A percentile compares a stretch with the other conserved stretches of the same genome.
Evolutionary conservation across 2,113 vertebrate species (phyloP).

Genomic region (Amphiprion percula): DNA sequence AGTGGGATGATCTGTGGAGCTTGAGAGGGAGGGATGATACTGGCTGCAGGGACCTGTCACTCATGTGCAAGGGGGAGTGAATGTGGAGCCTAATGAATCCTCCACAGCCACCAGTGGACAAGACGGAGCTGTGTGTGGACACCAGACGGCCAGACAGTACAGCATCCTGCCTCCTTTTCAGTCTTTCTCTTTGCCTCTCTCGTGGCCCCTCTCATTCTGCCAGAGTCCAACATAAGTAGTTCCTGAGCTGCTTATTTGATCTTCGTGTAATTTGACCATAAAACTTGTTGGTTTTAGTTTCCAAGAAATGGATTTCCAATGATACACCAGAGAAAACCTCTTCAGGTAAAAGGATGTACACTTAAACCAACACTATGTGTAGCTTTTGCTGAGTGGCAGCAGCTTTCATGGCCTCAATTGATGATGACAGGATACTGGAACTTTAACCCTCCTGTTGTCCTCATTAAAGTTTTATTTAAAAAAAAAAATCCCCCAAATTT

Average conservation of each 20-base stretch:
- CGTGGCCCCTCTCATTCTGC: slow-evolving; percentile 27
- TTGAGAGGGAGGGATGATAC: slow-evolving; percentile 73
- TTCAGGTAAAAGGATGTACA: neutral
- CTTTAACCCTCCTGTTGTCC: too few species aligned
- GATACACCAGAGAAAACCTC: neutral
- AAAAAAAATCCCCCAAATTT: too few species aligned
- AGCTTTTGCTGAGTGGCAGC: neutral
- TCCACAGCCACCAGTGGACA: slow-evolving; percentile 85
- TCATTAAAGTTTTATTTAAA: too few species aligned
- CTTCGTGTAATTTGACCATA: neutral
- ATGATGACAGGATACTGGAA: too few species aligned
- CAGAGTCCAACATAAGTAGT: neutral
- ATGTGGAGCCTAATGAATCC: slow-evolving; percentile 79
- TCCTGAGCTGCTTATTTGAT: neutral
- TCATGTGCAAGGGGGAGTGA: slow-evolving; percentile 76
- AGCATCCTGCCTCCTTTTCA: slow-evolving; percentile 72
- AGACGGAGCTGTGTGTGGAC: slow-evolving; percentile 77
- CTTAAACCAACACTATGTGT: neutral
- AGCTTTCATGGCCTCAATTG: too few species aligned
- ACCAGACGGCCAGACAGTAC: slow-evolving; percentile 76
- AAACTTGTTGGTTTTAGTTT: neutral
- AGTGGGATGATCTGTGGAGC: slow-evolving; percentile 60
- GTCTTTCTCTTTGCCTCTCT: slow-evolving; percentile 35
- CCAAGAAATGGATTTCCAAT: neutral
- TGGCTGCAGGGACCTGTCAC: slow-evolving; percentile 79